Percentiles rank a stretch among this genome's conserved stretches.
These are phyloP conservation scores for Fundulus diaphanus DNA, from an alignment of 2,797 vertebrate genomes.

Conservation along the genomic window DNA sequence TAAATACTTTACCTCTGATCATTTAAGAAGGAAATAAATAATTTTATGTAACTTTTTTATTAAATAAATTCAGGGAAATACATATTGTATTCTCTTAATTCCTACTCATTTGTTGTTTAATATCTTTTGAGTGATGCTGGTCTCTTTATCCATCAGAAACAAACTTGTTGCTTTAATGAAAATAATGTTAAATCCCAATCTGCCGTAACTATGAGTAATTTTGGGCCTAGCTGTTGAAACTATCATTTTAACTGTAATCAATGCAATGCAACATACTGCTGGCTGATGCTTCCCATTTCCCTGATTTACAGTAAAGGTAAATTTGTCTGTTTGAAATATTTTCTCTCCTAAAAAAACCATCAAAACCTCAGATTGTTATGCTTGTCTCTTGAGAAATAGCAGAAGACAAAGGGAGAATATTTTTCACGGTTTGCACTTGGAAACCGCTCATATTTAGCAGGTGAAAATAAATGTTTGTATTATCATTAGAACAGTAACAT, in stretches of 20 bases:
- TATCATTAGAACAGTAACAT: background rate
- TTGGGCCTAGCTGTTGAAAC: background rate
- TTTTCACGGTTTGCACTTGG: background rate
- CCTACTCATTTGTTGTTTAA: too few species aligned
- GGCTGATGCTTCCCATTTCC: background rate
- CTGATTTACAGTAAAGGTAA: background rate
- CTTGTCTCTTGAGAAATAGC: background rate
- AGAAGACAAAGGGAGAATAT: background rate
- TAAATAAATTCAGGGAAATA: too few species aligned
- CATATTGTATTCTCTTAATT: too few species aligned
- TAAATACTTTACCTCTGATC: too few species aligned
- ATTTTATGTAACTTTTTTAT: too few species aligned
- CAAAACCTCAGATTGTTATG: background rate
- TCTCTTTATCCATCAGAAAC: too few species aligned
- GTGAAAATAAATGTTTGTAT: background rate
- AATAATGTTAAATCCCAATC: too few species aligned
- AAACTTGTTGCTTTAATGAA: too few species aligned
- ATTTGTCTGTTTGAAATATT: background rate
- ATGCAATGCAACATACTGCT: background rate
- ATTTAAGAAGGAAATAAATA: too few species aligned
- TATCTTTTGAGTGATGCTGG: too few species aligned
- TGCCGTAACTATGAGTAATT: background rate
- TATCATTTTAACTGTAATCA: background rate
- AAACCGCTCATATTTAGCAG: background rate
- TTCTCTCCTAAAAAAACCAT: too few species aligned